These are phyloP conservation scores for Leiothrix lutea DNA, from an alignment of 2,113 vertebrate species.

Conservation along the genomic window DNA sequence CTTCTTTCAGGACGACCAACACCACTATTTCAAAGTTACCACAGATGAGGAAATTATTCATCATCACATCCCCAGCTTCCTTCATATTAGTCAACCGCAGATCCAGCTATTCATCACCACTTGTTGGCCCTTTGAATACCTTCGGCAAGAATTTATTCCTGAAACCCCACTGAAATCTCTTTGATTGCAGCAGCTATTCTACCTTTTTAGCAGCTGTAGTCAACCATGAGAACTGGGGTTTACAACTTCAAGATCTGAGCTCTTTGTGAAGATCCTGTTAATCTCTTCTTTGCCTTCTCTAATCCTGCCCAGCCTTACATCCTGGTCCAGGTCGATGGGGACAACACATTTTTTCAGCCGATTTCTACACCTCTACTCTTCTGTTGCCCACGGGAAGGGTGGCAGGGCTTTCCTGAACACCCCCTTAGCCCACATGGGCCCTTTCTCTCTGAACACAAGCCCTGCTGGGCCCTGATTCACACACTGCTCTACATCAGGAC, in stretches of 20 bases:
- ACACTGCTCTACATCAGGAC: not conserved
- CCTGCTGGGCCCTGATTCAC: too few species aligned
- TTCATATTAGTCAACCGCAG: not conserved
- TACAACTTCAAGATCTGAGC: not conserved
- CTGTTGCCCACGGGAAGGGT: not conserved
- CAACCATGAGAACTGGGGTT: not conserved
- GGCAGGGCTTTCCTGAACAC: accelerated
- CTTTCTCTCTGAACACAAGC: not conserved
- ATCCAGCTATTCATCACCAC: not conserved
- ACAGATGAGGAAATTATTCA: not conserved
- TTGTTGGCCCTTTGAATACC: not conserved
- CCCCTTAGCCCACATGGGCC: too few species aligned
- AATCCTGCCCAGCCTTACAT: not conserved
- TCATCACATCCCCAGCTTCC: not conserved
- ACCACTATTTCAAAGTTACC: not conserved
- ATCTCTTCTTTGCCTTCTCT: not conserved
- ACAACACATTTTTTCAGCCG: not conserved
- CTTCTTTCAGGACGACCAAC: not conserved
- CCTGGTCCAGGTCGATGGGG: not conserved
- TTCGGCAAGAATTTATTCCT: not conserved
- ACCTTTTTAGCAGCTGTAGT: not conserved
- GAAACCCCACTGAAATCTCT: not conserved
- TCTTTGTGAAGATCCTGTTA: not conserved
- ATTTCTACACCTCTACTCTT: not conserved
- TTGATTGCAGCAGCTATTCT: not conserved